Evolutionary conservation across 2,797 vertebrate species (phyloP).

Genomic region (Macroramphosus scolopax): DNA sequence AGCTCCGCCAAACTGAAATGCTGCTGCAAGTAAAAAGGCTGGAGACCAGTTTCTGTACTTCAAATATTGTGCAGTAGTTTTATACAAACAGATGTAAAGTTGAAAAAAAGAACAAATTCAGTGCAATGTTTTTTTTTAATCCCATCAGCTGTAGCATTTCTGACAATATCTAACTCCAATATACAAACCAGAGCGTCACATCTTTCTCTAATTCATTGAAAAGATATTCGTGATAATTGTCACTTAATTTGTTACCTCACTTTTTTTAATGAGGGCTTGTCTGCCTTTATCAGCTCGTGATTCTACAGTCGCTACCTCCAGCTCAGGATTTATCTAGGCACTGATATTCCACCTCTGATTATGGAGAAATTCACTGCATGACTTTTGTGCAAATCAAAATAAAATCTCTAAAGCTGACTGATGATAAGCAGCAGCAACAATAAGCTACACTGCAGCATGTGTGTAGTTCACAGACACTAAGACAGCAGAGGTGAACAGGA

Average conservation of each 20-base stretch:
- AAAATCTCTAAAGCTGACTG: slow-evolving; percentile 13
- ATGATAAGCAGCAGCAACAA: slow-evolving; percentile 22
- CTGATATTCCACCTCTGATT: slow-evolving; percentile 72
- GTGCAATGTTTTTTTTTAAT: slow-evolving; percentile 41
- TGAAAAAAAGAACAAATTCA: slow-evolving; percentile 3
- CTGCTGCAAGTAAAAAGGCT: slow-evolving; percentile 2
- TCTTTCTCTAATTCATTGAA: too few species aligned
- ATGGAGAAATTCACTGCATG: slow-evolving; percentile 17
- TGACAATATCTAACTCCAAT: too few species aligned
- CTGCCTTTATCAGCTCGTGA: slow-evolving; percentile 52
- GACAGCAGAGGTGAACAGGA: slow-evolving; percentile 13
- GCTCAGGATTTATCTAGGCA: slow-evolving; percentile 72
- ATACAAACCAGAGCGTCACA: too few species aligned
- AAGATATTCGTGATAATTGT: not conserved
- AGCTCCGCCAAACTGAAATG: slow-evolving; percentile 1
- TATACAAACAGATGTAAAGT: not conserved
- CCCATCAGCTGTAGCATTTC: slow-evolving; percentile 7
- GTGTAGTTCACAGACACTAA: too few species aligned
- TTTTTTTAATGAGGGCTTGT: slow-evolving; percentile 16
- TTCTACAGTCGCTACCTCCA: slow-evolving; percentile 66
- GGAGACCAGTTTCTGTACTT: too few species aligned
- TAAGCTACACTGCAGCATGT: too few species aligned
- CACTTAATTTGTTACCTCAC: not conserved
- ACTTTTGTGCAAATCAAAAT: slow-evolving; percentile 17
- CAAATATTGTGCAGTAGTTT: too few species aligned